Conservation (phyloP, 2,888 invertebrate genomes). For the Augochlorella aurata region DNA sequence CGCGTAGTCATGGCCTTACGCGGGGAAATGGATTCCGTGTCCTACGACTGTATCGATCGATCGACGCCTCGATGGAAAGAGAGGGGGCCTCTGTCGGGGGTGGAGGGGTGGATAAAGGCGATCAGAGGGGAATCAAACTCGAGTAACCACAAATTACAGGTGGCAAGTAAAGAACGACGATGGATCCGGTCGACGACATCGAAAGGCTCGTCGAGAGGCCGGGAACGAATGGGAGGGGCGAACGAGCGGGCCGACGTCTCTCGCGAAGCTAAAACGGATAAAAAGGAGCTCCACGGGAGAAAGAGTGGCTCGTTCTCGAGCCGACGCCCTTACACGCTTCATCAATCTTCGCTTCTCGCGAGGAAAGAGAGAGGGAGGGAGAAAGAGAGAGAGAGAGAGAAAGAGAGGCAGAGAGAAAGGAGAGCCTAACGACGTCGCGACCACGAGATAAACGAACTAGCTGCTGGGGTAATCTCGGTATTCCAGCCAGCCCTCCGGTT, state of each 20-base stretch:
- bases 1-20: not conserved
- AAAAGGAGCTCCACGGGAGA: slow-evolving; percentile 22
- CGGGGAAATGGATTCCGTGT: slow-evolving; percentile 30
- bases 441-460: slow-evolving; percentile 65
- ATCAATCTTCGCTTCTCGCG: slow-evolving; percentile 68
- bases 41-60: slow-evolving; percentile 31
- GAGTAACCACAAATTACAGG: slow-evolving; percentile 57
- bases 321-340: slow-evolving; percentile 62
- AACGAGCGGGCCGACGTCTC: not conserved
- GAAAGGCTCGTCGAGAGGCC: slow-evolving; percentile 40
- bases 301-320: slow-evolving; percentile 40
- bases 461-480: slow-evolving; percentile 60
- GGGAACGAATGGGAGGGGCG: slow-evolving; percentile 17
- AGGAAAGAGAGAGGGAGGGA: slow-evolving; percentile 27
- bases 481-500: slow-evolving; percentile 57
- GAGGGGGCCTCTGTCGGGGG: not conserved
- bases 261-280: slow-evolving; percentile 23
- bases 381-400: not conserved
- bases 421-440: slow-evolving; percentile 66
- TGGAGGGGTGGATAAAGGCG: slow-evolving; percentile 19
- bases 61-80: slow-evolving; percentile 11
- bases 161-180: slow-evolving; percentile 45
- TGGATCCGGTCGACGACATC: slow-evolving; percentile 32
- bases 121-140: slow-evolving; percentile 48
- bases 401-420: not conserved